A percentile compares a stretch with the other conserved stretches of the same genome.
These are phyloP conservation scores for Propsilocerus akamusi DNA, from an alignment of 1,140 invertebrate species.

Conservation along the genomic window DNA sequence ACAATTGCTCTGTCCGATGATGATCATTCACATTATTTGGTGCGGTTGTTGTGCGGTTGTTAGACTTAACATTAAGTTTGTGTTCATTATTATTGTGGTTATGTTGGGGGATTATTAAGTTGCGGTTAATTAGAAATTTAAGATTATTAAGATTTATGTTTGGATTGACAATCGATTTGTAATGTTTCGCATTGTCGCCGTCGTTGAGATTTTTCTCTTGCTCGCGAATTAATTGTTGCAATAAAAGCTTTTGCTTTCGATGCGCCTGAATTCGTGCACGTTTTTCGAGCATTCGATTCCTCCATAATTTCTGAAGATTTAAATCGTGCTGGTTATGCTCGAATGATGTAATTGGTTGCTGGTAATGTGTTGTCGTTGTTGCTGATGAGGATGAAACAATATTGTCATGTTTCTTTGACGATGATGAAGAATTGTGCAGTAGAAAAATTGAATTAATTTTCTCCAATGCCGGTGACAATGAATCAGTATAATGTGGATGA, in stretches of 20 bases:
- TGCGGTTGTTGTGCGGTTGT: neutral
- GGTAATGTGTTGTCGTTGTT: neutral
- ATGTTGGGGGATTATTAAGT: neutral
- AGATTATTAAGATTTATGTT: neutral
- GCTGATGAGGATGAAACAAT: neutral
- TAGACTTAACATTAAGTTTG: neutral
- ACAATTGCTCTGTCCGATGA: constrained; percentile 12
- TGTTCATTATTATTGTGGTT: neutral
- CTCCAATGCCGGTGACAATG: neutral
- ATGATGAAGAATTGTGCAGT: too few species aligned
- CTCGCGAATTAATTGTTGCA: too few species aligned
- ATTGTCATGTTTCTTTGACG: neutral
- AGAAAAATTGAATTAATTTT: neutral
- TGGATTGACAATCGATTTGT: neutral
- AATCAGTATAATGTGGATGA: neutral
- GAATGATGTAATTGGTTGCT: neutral
- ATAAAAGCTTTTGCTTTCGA: neutral
- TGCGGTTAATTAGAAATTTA: neutral
- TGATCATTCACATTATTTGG: neutral
- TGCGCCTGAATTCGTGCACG: neutral
- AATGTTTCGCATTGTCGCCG: too few species aligned
- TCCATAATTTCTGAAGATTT: neutral
- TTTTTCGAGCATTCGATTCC: neutral
- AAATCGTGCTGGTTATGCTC: neutral
- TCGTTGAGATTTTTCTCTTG: too few species aligned